phyloP scores from a whole-genome alignment of 2,797 vertebrate genomes.

The Tapera naevia region DNA sequence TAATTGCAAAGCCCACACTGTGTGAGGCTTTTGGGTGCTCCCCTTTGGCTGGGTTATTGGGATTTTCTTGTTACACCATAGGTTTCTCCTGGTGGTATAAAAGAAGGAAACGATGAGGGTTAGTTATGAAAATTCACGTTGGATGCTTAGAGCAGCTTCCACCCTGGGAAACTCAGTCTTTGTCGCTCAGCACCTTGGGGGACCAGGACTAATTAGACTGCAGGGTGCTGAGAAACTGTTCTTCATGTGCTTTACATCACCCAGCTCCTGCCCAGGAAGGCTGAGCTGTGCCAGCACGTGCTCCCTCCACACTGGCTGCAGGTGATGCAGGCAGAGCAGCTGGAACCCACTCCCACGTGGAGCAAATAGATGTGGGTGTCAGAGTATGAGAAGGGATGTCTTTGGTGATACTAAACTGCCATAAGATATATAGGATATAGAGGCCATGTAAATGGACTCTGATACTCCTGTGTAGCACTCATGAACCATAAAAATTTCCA shows the following conservation, averaged over 20 bases:
- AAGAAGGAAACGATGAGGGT: not conserved
- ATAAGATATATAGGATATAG: not conserved
- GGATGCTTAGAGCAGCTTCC: not conserved
- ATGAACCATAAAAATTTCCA: not conserved
- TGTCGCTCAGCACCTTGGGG: rapidly evolving
- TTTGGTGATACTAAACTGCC: not conserved
- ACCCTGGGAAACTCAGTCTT: not conserved
- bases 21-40: not conserved
- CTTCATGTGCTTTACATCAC: not conserved
- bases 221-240: not conserved
- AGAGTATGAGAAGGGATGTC: not conserved
- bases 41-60: rapidly evolving
- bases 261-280: not conserved
- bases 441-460: rapidly evolving
- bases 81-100: not conserved
- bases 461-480: rapidly evolving
- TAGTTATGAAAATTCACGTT: not conserved
- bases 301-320: not conserved
- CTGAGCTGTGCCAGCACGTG: rapidly evolving
- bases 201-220: not conserved
- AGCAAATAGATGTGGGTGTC: no score
- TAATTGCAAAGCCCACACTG: not conserved
- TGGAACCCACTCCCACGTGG: rapidly evolving
- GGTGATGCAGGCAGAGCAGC: not conserved
- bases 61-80: not conserved